Base-by-base conservation (phyloP, 2,113 vertebrate genomes). In the Pogonocichla stellata region DNA sequence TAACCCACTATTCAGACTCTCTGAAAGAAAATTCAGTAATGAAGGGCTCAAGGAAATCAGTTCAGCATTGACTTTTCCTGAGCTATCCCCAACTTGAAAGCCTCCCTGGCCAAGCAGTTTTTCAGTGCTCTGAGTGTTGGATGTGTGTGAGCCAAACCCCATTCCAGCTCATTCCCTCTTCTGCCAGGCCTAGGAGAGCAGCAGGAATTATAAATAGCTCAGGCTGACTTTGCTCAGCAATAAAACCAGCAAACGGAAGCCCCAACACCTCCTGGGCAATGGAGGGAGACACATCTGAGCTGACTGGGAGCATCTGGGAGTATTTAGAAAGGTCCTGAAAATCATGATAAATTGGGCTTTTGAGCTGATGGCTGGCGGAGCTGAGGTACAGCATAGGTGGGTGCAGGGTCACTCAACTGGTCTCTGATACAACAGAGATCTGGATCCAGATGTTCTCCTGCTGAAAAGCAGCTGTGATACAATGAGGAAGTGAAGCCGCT, bases 351-450 rank as follows among this genome's bases (percentile, higher is more conserved):
- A 17, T 5, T 28, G 33, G 57, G 40, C 12, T 47, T 82, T 86
- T 31, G 15, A 48, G 24, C 20, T 2, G 6, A 5, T 4, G 1
- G 40, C 5, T 47, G 34, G 29, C 45, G 58, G 29, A 47, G n/a
- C 12, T 9, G 69, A 66, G 67, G 50, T 34, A 13, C 12, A 16
- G 65, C 19, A 43, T 40, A 38, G 48, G 36, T 4, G 60, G 42
- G 15, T 23, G 34, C 29, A 43, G 40, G 20, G 43, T 19, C 66
- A 40, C 8, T 45, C 25, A 4, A 18, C 25, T 7, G 57, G 48
- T 26, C 60, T 80, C 14, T 6, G 36, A 2, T 19, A 4, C 4
- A 1, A 7, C 2, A 1, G 36, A 50, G 58, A 22, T 26, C 29
- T 19, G 29, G 51, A 29, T 47, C 38, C 42, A 71, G 66, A 42